Evolutionary conservation across 1,140 invertebrate species (phyloP), one percentile per base, ranked within the genome.

Genomic region (Akabosia matsudoensis): DNA sequence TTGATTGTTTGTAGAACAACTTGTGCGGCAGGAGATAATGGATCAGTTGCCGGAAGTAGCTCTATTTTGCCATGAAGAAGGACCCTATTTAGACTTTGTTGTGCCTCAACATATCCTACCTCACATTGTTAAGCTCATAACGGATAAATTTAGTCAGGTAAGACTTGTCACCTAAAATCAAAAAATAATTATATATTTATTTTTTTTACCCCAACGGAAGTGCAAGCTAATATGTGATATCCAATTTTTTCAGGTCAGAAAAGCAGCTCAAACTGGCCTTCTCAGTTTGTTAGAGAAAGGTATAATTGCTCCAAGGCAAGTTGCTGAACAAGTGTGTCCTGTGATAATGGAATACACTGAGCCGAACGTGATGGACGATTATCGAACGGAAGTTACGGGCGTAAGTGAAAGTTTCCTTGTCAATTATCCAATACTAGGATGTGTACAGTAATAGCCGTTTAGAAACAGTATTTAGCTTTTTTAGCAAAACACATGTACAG

Each of bases 21-120:
- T 84, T 18, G 87, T 91, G 4, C 84, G 89, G 37, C 86, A 87
- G 22, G 89, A 90, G 79, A 80, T 91, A 79, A 87, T 91, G 82
- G 89, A 90, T 78, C 89, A 90, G 78, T 83, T 91, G 31, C 89
- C 90, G 1, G 87, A 90, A 76, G 86, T 91, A 72, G 89, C 88
- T n/a, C 84, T 88, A 73, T 87, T 89, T 78, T 90, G 88, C 81
- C 86, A 88, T 76, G 87, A 90, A 78, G 83, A 86, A 28, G 83
- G 85, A 0, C 84, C 87, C 70, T 82, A 84, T 72, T 81, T 75
- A 78, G 82, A 80, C 82, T 81, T 80, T 82, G 79, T 88, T 31
- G 84, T 87, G 37, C 84, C 87, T 7, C 83, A 84, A 31, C 86
- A 89, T 75, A 84, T 91, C 61, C 84, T 91, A 33, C 87, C 87